A percentile compares a stretch with the other conserved stretches of the same genome.
Conservation (phyloP, 2,888 invertebrate species). For the Caenorhabditis panamensis region DNA sequence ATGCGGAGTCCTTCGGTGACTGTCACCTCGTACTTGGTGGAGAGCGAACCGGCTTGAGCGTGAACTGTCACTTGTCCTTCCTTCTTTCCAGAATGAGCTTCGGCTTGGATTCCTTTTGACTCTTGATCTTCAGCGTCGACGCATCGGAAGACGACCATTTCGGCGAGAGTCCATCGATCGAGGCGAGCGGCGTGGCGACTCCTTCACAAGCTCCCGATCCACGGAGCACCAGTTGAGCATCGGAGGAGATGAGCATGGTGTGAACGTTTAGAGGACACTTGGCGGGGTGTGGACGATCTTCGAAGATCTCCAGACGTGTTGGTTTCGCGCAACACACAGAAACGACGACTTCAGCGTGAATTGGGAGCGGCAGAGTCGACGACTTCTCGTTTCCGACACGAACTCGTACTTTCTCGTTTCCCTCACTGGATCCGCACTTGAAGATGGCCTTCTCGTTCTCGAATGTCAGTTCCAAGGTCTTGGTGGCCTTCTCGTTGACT, state of each 20-base stretch:
- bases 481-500: slow-evolving; percentile 6
- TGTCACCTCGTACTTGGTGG: slow-evolving; percentile 58
- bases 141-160: slow-evolving; percentile 56
- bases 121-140: slow-evolving; percentile 22
- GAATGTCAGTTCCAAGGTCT: slow-evolving; percentile 20
- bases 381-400: slow-evolving; percentile 71
- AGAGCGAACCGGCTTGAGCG: slow-evolving; percentile 41
- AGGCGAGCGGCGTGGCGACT: slow-evolving; percentile 46
- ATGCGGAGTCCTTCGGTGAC: slow-evolving; percentile 59
- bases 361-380: slow-evolving; percentile 70
- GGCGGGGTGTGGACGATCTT: slow-evolving; percentile 36
- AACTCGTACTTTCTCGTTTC: slow-evolving; percentile 47
- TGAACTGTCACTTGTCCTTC: slow-evolving; percentile 47
- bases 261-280: slow-evolving; percentile 71
- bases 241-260: slow-evolving; percentile 54
- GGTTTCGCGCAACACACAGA: slow-evolving; percentile 72
- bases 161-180: slow-evolving; percentile 60
- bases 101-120: slow-evolving; percentile 23
- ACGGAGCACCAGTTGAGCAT: slow-evolving; percentile 44
- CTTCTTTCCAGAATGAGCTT: slow-evolving; percentile 30
- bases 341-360: slow-evolving; percentile 59
- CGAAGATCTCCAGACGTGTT: slow-evolving; percentile 64
- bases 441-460: slow-evolving; percentile 48
- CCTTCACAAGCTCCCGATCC: slow-evolving; percentile 65
- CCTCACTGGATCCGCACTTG: slow-evolving; percentile 39